Evolutionary conservation across 1,140 invertebrate genomes (phyloP).

Genomic region (Manduca sexta): DNA sequence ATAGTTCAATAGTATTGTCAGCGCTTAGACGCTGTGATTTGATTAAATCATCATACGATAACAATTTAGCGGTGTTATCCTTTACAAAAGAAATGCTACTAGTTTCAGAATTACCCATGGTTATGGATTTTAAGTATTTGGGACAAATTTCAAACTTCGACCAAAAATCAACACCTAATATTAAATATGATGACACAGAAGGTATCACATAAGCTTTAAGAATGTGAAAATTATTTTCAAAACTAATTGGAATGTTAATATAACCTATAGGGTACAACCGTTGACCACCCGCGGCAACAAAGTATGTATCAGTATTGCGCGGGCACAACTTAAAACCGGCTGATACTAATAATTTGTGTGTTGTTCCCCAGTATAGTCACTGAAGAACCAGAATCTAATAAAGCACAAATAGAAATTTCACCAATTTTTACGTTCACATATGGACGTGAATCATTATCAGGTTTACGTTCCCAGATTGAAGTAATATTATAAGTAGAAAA

Average conservation of each 20-base stretch:
- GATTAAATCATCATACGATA: not conserved
- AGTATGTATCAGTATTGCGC: not conserved
- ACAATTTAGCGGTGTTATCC: not conserved
- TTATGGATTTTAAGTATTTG: conserved; percentile 3
- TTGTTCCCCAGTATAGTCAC: no score
- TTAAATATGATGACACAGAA: conserved; percentile 8
- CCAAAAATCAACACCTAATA: conserved; percentile 21
- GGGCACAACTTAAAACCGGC: no score
- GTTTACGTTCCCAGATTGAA: no score
- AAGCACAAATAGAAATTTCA: no score
- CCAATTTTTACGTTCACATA: no score
- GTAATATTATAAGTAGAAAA: no score
- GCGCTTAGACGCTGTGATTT: not conserved
- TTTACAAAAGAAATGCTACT: not conserved
- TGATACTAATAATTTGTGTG: no score
- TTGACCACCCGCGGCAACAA: conserved; percentile 9
- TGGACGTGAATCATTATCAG: no score
- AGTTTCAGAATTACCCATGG: not conserved
- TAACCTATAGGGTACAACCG: conserved; percentile 9
- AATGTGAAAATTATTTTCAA: no score
- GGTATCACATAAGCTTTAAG: no score
- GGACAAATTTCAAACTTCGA: conserved; percentile 6
- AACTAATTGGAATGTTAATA: no score
- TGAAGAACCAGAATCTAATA: no score
- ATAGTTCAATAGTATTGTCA: not conserved